Evolutionary conservation across 2,888 invertebrate genomes (phyloP).

Genomic region (Sialis lutaria): DNA sequence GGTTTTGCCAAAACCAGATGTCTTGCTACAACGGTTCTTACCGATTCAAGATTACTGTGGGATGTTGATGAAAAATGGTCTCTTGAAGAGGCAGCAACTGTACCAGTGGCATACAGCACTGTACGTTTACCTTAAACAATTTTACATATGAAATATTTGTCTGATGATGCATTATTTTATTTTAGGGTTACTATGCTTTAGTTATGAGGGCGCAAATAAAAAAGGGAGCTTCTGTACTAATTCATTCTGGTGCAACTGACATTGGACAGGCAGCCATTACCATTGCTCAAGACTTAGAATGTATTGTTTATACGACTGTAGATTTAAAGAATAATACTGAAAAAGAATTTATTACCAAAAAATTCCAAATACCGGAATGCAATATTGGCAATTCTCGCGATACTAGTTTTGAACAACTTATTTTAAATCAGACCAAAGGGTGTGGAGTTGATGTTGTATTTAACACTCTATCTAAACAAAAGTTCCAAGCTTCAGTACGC

Average conservation of each 20-base stretch:
- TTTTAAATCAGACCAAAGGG: slow-evolving; percentile 33
- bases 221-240: slow-evolving; percentile 57
- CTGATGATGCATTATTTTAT: too few relatives aligned
- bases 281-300: slow-evolving; percentile 36
- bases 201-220: slow-evolving; percentile 62
- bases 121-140: too few relatives aligned
- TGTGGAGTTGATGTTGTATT: slow-evolving; percentile 40
- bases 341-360: background rate
- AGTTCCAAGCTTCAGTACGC: slow-evolving; percentile 25
- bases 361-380: background rate
- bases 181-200: slow-evolving; percentile 16
- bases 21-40: slow-evolving; percentile 31
- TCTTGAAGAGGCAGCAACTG: slow-evolving; percentile 44
- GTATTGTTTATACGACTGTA: slow-evolving; percentile 43
- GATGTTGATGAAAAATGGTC: slow-evolving; percentile 38
- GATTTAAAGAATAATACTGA: slow-evolving; percentile 15
- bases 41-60: slow-evolving; percentile 32
- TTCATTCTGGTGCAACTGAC: slow-evolving; percentile 81
- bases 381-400: background rate
- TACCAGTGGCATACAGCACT: slow-evolving; percentile 45
- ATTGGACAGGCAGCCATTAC: slow-evolving; percentile 61
- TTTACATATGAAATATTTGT: slow-evolving; percentile 19
- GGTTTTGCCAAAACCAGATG: slow-evolving; percentile 26
- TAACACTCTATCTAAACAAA: slow-evolving; percentile 42
- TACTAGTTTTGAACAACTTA: slow-evolving; percentile 19